A percentile compares a stretch with the other conserved stretches of the same genome.
phyloP scores from a whole-genome alignment of 2,888 invertebrate genomes.

The Leptinotarsa tumamoca region DNA sequence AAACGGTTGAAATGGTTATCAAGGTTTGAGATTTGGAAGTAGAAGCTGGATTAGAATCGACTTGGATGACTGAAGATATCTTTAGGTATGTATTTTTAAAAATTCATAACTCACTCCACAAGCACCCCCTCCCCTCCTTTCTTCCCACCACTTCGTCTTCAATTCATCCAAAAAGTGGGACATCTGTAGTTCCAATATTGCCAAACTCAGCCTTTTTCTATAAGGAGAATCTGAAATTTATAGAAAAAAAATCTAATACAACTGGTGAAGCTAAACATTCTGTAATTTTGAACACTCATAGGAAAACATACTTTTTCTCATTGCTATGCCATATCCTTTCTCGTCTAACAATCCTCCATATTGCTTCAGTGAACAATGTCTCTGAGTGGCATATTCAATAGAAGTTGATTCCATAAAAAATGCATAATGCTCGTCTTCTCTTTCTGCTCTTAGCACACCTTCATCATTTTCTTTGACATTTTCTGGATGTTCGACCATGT shows the following conservation, averaged over 20 bases:
- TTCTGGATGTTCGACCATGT: constrained; percentile 47
- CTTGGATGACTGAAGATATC: too few relatives aligned
- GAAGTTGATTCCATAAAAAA: constrained; percentile 60
- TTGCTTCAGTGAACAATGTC: constrained; percentile 54
- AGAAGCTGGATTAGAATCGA: too few relatives aligned
- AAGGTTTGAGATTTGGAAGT: too few relatives aligned
- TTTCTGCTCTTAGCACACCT: constrained; percentile 48
- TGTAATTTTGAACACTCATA: background rate
- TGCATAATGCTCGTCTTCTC: constrained; percentile 49
- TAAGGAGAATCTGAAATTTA: constrained; percentile 70
- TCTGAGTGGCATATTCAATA: constrained; percentile 57
- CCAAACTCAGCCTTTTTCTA: constrained; percentile 77
- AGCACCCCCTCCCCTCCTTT: constrained; percentile 75
- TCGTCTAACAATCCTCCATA: constrained; percentile 56
- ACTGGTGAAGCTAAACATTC: background rate
- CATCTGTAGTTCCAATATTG: constrained; percentile 81
- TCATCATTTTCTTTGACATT: constrained; percentile 47
- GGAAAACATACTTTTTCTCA: constrained; percentile 54
- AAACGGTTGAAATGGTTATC: too few relatives aligned
- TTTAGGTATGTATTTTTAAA: too few relatives aligned
- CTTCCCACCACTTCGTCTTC: constrained; percentile 85
- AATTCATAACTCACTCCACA: constrained; percentile 68
- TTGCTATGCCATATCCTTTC: constrained; percentile 60
- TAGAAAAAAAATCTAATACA: background rate
- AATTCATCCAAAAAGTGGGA: constrained; percentile 76